A percentile compares a stretch with the other conserved stretches of the same genome.
Evolutionary conservation across 2,113 vertebrate genomes (phyloP).

Genomic region (Columba livia): DNA sequence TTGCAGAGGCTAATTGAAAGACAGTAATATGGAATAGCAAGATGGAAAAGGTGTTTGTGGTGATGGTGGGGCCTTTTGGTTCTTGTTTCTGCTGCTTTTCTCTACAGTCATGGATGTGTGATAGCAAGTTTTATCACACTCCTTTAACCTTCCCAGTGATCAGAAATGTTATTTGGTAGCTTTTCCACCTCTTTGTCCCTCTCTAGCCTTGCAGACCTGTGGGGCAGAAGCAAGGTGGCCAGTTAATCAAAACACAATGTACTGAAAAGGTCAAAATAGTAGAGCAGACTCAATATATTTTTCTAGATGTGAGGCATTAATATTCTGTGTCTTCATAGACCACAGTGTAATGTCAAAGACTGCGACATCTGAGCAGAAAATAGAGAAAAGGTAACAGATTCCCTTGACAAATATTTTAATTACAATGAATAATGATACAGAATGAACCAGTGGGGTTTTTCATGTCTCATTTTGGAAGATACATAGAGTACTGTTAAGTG

Average conservation of each 20-base stretch:
- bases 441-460: neutral
- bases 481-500: neutral
- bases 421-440: conserved; percentile 32
- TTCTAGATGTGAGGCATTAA: conserved; percentile 40
- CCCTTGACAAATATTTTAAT: conserved; percentile 55
- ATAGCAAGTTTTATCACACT: neutral
- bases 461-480: conserved; percentile 27
- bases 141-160: conserved; percentile 12
- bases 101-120: rapidly evolving
- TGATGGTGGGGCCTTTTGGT: neutral
- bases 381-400: conserved; percentile 14
- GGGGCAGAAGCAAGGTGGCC: conserved; percentile 40
- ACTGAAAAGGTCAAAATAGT: conserved; percentile 64
- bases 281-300: conserved; percentile 39
- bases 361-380: conserved; percentile 38
- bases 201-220: conserved; percentile 29
- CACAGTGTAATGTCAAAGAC: neutral
- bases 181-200: conserved; percentile 1
- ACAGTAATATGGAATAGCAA: neutral
- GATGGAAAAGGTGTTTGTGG: neutral
- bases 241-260: conserved; percentile 68
- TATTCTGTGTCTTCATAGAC: conserved; percentile 40
- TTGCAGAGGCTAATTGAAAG: neutral
- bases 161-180: conserved; percentile 1
- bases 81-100: neutral